Conservation (phyloP, 2,113 vertebrate species). For the Callocephalon fimbriatum region DNA sequence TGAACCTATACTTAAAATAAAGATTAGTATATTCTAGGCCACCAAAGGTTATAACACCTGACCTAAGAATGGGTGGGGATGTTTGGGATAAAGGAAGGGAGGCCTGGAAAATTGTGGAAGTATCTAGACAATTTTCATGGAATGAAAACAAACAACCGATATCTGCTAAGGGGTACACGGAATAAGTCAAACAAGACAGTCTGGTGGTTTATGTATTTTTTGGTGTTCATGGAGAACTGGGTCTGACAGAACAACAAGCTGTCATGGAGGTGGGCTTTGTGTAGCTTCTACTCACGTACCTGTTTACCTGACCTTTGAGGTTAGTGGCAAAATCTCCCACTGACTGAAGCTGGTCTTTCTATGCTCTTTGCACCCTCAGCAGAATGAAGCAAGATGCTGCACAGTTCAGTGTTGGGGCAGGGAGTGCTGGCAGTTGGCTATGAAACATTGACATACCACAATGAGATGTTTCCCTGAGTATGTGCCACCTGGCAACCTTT, state of each 20-base stretch:
- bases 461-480: neutral
- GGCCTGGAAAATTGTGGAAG: constrained; percentile 41
- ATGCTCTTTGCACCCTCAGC: neutral
- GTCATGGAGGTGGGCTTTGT: neutral
- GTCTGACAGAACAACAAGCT: neutral
- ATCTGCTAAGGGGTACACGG: neutral
- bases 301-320: neutral
- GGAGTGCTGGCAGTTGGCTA: neutral
- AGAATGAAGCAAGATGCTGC: neutral
- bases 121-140: constrained; percentile 55
- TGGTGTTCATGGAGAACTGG: neutral
- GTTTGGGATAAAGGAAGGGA: constrained; percentile 70
- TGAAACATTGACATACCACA: neutral
- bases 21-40: constrained; percentile 3
- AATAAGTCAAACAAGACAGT: neutral
- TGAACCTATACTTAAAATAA: constrained; percentile 49
- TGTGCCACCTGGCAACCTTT: neutral
- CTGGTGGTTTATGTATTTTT: neutral
- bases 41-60: constrained; percentile 48
- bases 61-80: constrained; percentile 63
- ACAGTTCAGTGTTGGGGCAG: neutral
- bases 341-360: neutral
- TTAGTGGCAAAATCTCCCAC: neutral
- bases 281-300: neutral
- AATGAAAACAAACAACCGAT: constrained; percentile 56